phyloP scores from a whole-genome alignment of 30 jellyfish, hydroid and myxozoan species.

The Aurelia sp. region DNA sequence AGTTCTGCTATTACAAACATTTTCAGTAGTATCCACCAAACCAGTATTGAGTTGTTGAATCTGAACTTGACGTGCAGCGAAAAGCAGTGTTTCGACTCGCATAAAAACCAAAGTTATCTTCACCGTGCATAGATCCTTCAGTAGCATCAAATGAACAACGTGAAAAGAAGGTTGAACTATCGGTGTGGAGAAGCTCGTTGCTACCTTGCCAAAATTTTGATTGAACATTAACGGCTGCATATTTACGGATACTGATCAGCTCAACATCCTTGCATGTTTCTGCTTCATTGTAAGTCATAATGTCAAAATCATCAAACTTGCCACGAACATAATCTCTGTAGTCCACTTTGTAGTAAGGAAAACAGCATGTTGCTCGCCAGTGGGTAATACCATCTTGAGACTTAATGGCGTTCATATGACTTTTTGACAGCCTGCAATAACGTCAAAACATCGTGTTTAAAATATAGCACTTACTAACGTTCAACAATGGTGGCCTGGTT shows the following conservation, averaged over 20 bases:
- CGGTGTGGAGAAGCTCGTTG: neutral
- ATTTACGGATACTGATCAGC: conserved; percentile 9
- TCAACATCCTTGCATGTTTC: conserved; percentile 17
- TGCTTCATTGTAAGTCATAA: neutral
- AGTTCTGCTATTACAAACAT: too few relatives aligned
- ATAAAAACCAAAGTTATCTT: conserved; percentile 22
- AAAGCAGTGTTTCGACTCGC: neutral
- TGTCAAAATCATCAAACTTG: neutral
- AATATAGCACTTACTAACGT: too few relatives aligned
- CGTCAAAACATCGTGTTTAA: too few relatives aligned
- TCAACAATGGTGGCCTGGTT: too few relatives aligned
- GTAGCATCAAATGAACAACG: conserved; percentile 3
- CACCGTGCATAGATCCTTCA: neutral
- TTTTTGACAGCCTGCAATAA: neutral
- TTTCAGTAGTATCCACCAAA: conserved; percentile 5
- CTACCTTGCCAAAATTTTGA: neutral
- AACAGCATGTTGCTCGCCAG: conserved; percentile 23
- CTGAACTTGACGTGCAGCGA: conserved; percentile 13
- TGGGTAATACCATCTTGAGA: neutral
- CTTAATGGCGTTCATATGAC: neutral
- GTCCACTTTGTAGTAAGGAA: neutral
- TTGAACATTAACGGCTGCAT: neutral
- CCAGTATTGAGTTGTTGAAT: conserved; percentile 10
- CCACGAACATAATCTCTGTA: conserved; percentile 18
- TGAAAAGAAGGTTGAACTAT: neutral